Evolutionary conservation across 2,888 invertebrate genomes (phyloP).

Genomic region (Noctua janthina): DNA sequence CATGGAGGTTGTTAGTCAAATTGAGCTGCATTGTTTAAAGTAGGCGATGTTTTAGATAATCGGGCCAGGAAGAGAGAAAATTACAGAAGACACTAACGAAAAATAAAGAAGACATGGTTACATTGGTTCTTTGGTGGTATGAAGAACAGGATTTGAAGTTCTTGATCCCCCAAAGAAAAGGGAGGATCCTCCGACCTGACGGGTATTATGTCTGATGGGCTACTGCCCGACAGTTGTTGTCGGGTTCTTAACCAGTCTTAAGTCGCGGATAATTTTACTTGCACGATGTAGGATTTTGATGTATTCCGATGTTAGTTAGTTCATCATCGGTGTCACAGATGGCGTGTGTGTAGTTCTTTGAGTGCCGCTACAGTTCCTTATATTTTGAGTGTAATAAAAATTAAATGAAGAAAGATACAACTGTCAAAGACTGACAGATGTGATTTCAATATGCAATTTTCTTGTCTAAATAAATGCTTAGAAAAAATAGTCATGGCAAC

Average conservation of each 20-base stretch:
- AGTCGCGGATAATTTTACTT: no score
- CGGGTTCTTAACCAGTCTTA: no score
- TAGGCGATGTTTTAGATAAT: constrained; percentile 29
- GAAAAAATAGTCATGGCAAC: background rate
- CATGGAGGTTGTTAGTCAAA: constrained; percentile 26
- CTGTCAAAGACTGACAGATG: background rate
- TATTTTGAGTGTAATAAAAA: background rate
- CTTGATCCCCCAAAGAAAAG: no score
- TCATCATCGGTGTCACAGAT: no score
- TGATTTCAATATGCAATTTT: background rate
- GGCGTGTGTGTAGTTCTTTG: no score
- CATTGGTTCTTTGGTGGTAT: no score
- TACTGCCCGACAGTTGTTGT: no score
- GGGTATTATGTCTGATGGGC: no score
- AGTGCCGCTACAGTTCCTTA: background rate
- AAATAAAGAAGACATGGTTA: background rate
- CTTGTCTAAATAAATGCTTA: background rate
- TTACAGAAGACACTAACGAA: background rate
- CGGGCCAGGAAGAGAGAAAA: background rate
- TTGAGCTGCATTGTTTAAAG: constrained; percentile 27
- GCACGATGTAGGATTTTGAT: no score
- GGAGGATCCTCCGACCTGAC: no score
- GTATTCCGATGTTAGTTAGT: no score
- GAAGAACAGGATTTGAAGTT: no score
- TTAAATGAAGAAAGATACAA: background rate